Evolutionary conservation across 2,797 vertebrate species (phyloP).

Genomic region (Gastrophryne carolinensis): DNA sequence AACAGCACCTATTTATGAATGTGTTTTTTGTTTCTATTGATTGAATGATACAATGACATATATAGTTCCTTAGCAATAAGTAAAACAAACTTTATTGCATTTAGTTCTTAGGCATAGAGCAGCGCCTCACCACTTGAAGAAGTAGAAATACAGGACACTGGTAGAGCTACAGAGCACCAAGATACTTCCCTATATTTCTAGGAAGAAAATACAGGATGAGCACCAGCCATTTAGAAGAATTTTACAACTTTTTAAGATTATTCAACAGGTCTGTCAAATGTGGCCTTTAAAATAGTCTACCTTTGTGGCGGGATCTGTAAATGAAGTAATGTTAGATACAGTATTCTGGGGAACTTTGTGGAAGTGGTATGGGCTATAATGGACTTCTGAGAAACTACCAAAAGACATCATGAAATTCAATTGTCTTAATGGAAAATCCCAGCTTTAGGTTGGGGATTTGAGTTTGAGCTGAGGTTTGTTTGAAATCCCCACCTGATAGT

Average conservation of each 20-base stretch:
- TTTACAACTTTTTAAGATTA: background rate
- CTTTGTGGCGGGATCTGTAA: no score
- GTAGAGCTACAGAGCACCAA: background rate
- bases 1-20: background rate
- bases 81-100: slow-evolving; percentile 43
- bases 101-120: slow-evolving; percentile 18
- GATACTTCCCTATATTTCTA: background rate
- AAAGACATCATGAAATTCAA: no score
- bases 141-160: background rate
- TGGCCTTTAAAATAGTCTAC: no score
- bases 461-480: no score
- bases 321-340: no score
- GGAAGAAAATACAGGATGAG: background rate
- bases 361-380: no score
- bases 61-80: slow-evolving; percentile 32
- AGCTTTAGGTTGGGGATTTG: no score
- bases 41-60: slow-evolving; percentile 9
- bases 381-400: no score
- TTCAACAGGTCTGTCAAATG: background rate
- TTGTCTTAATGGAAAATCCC: no score
- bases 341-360: no score
- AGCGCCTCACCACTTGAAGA: background rate
- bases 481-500: no score
- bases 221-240: background rate
- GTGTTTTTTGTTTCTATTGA: slow-evolving; percentile 4